phyloP scores from a whole-genome alignment of 2,113 vertebrate species.

The Dissostichus mawsoni region DNA sequence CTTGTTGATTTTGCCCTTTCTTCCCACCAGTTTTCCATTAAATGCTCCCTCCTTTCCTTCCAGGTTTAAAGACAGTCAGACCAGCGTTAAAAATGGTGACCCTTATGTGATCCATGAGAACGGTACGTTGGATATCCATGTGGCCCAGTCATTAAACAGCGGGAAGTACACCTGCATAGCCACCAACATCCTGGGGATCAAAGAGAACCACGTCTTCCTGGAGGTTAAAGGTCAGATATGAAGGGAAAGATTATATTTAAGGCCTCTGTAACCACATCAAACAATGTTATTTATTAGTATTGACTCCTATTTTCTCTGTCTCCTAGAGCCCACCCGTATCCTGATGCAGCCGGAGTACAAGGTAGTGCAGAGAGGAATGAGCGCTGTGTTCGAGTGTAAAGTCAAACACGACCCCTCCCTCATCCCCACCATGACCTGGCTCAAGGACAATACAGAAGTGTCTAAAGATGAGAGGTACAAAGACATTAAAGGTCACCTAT shows the following conservation, averaged over 20 bases:
- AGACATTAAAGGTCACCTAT: too few species aligned
- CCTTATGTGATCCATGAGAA: constrained; percentile 91
- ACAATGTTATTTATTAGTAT: neutral
- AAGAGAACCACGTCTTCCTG: constrained; percentile 91
- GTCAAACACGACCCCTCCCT: constrained; percentile 93
- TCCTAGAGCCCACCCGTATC: constrained; percentile 93
- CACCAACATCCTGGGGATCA: constrained; percentile 90
- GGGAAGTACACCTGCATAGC: constrained; percentile 95
- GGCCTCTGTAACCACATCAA: neutral
- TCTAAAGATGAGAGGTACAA: constrained; percentile 89
- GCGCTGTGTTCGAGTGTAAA: constrained; percentile 91
- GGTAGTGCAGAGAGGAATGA: constrained; percentile 88
- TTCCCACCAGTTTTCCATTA: neutral
- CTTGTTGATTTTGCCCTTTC: neutral
- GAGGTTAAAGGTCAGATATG: constrained; percentile 93
- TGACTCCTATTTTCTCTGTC: neutral
- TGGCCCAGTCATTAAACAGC: constrained; percentile 88
- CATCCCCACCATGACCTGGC: constrained; percentile 88
- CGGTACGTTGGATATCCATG: constrained; percentile 92
- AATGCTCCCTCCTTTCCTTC: neutral
- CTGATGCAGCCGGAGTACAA: constrained; percentile 93
- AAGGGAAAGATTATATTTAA: neutral
- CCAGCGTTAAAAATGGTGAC: constrained; percentile 86
- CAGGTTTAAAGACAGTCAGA: constrained; percentile 94
- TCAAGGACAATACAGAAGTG: constrained; percentile 89